Base-by-base conservation (phyloP, 2,797 vertebrate genomes). In the Eupleurogrammus muticus region DNA sequence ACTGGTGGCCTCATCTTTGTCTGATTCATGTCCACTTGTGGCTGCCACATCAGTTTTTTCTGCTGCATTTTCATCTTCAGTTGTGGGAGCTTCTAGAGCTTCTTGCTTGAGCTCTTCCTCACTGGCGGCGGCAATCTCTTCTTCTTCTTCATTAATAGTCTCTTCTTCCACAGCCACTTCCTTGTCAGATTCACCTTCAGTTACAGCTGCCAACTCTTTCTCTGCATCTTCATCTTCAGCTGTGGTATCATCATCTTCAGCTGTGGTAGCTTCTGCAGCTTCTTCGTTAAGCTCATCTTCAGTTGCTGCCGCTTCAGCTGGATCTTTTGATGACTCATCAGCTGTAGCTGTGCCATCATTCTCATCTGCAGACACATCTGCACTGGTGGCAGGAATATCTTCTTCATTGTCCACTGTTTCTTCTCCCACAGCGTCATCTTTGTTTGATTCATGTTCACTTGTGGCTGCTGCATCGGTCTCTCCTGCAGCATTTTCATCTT, bases 361-460 rank as follows among this genome's bases (percentile, higher is more conserved):
- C 10, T 74, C 72, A 1, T 62, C 64, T 70, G 48, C 36, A 16
- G 34, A 2, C 28, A 3, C 28, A 28, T 28, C 28, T 28, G 6
- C 28, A 28, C 17, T 48, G 5, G 62, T n/a, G 24, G 24, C 54
- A 8, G 48, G 20, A 44, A 35, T 28, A 3, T 28, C 28, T 28
- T 28, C 28, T 28, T 28, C 28, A 28, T 28, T 28, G 28, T 28
- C 28, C 28, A 28, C 3, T 28, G 28, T 50, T 46, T 38, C 36
- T 20, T 54, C 60, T 61, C 77, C 62, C 19, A 19, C 66, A 49
- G 19, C 75, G 6, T 48, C 71, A 34, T 59, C 67, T 74, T 80
- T 75, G 53, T 85, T 83, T 13, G 7, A 38, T 55, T 79, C 70
- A 7, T 79, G 51, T n/a, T 80, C 58, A 46, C 64, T 17, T 52